Base-by-base conservation (phyloP, 2,113 vertebrate species). In the Oostethus manadensis region DNA sequence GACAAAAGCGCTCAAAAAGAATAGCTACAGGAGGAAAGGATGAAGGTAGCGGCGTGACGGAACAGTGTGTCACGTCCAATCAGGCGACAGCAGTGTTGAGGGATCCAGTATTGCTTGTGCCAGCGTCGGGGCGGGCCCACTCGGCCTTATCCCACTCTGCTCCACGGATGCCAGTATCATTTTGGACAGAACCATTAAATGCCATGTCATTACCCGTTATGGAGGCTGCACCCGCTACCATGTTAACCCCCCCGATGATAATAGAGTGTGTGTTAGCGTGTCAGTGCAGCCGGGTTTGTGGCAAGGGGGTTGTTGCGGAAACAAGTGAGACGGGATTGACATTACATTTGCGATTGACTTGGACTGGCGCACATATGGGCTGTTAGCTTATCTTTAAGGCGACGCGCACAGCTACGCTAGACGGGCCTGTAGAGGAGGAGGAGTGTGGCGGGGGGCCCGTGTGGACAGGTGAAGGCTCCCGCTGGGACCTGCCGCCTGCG, bases 151-250 rank as follows among this genome's bases (percentile, higher is more conserved):
- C 95, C 91, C 56, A 87, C 68, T 73, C 91, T 91, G 92, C 91
- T 68, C 63, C 70, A 87, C 88, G 79, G 89, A 78, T 86, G 87
- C 90, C 85, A 77, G 93, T 92, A 98, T 98, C 93, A 91, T 93
- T 95, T 91, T 94, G 93, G 96, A 98, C 96, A 98, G 94, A 96
- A 95, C 97, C 95, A 98, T 99, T 99, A 98, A 97, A 98, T 94
- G 93, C 92, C 94, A 93, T 89, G 95, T 98, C 95, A 94, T 95
- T 95, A 94, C 92, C 91, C 90, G 94, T 99, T 98, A 97, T 91
- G 92, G 94, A 94, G 92, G 90, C 89, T 90, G 90, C 92, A 89
- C 91, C 90, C 85, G 91, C 90, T 92, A 88, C 90, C 85, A 90
- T 4, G 15, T 8, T 9, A 22, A 10, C 10, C 21, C 20, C 42